Conservation (phyloP, 2,113 vertebrate genomes). For the Mormyrus lacerda region DNA sequence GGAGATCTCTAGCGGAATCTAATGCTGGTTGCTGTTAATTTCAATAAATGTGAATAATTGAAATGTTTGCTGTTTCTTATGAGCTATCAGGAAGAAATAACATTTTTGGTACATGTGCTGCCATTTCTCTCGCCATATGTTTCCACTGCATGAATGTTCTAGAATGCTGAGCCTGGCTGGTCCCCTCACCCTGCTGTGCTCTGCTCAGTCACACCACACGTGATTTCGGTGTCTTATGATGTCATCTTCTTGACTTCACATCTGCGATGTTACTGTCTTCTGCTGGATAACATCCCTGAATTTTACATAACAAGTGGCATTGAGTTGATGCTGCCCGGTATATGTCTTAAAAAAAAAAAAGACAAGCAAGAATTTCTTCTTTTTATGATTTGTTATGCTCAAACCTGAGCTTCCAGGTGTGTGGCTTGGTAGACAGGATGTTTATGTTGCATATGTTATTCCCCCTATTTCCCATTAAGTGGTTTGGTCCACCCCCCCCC, state of each 20-base stretch:
- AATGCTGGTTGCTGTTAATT: slow-evolving; percentile 27
- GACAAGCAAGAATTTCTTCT: not conserved
- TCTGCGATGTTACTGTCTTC: not conserved
- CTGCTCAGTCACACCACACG: not conserved
- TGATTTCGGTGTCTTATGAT: not conserved
- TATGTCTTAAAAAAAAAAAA: not conserved
- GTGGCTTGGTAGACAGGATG: not conserved
- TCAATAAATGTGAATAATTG: slow-evolving; percentile 33
- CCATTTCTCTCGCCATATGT: slow-evolving; percentile 22
- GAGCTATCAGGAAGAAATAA: not conserved
- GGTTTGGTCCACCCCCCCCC: not conserved
- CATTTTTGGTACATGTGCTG: slow-evolving; percentile 16
- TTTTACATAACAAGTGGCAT: not conserved
- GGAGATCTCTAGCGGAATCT: slow-evolving; percentile 18
- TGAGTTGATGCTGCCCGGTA: not conserved
- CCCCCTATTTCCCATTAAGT: not conserved
- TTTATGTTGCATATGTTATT: not conserved
- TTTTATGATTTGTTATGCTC: not conserved
- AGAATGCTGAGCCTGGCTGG: not conserved
- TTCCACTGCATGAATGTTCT: slow-evolving; percentile 21
- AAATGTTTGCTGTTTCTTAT: slow-evolving; percentile 29
- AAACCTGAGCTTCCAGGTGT: not conserved
- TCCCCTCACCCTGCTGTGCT: not conserved
- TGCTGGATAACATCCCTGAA: not conserved
- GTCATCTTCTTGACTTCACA: not conserved